phyloP scores from a whole-genome alignment of 2,113 vertebrate genomes.

The Istiophorus platypterus region DNA sequence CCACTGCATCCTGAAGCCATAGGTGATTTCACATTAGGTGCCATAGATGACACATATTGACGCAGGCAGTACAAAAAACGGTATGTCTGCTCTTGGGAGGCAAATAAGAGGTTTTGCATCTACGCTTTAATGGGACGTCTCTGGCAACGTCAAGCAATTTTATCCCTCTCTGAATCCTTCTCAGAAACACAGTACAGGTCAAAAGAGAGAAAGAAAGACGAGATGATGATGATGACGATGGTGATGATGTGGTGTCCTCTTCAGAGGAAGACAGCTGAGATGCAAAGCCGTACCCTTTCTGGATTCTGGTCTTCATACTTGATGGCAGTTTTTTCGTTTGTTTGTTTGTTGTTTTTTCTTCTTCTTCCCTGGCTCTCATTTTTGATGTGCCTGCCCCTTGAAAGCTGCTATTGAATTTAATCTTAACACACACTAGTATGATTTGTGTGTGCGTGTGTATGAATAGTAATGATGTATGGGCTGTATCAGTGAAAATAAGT shows the following conservation, averaged over 20 bases:
- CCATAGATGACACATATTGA: conserved; percentile 45
- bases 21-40: conserved; percentile 59
- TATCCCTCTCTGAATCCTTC: conserved; percentile 12
- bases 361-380: conserved; percentile 53
- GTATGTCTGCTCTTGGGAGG: conserved; percentile 12
- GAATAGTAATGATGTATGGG: conserved; percentile 67
- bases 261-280: conserved; percentile 13
- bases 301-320: conserved; percentile 61
- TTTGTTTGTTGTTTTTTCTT: no score
- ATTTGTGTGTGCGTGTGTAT: conserved; percentile 53
- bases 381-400: conserved; percentile 78
- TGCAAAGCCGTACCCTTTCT: conserved; percentile 43
- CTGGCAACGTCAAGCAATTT: conserved; percentile 1
- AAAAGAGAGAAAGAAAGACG: conserved; percentile 24
- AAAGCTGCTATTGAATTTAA: conserved; percentile 84
- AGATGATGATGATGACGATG: no score
- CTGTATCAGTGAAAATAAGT: conserved; percentile 61
- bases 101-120: conserved; percentile 28
- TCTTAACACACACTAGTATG: conserved; percentile 70
- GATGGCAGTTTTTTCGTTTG: conserved; percentile 45
- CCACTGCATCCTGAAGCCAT: conserved; percentile 75
- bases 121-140: conserved; percentile 20
- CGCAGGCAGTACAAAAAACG: conserved; percentile 13
- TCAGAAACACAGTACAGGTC: conserved; percentile 19
- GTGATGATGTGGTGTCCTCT: no score